phyloP scores from a whole-genome alignment of 2,888 invertebrate genomes.

The Rhyacophila evoluta region DNA sequence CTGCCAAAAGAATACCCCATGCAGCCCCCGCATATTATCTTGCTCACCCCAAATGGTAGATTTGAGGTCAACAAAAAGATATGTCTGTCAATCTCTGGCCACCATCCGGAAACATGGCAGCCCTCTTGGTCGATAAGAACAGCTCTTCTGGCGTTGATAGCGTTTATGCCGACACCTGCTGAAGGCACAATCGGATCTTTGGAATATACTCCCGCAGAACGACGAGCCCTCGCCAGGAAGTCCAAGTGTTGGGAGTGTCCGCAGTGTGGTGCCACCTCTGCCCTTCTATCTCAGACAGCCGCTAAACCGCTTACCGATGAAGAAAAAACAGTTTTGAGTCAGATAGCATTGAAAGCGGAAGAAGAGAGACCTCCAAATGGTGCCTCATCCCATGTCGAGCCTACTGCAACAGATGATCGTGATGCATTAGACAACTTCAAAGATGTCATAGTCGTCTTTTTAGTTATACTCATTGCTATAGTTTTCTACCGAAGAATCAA shows the following conservation, averaged over 20 bases:
- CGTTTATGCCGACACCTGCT: slow-evolving; percentile 93
- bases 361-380: slow-evolving; percentile 63
- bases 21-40: slow-evolving; percentile 96
- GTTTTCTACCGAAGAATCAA: slow-evolving; percentile 51
- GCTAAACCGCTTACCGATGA: slow-evolving; percentile 68
- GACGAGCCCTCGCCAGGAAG: slow-evolving; percentile 83
- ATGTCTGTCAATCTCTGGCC: slow-evolving; percentile 93
- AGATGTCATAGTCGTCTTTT: slow-evolving; percentile 48
- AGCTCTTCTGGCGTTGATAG: slow-evolving; percentile 90
- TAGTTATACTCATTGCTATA: slow-evolving; percentile 46
- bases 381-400: neutral
- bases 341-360: slow-evolving; percentile 69
- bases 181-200: slow-evolving; percentile 92
- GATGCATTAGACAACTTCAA: slow-evolving; percentile 42
- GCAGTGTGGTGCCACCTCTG: slow-evolving; percentile 65
- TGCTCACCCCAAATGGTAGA: slow-evolving; percentile 93
- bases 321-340: slow-evolving; percentile 66
- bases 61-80: slow-evolving; percentile 96
- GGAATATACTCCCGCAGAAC: slow-evolving; percentile 88
- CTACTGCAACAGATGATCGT: neutral
- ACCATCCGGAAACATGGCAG: slow-evolving; percentile 98
- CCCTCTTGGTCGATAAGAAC: slow-evolving; percentile 97
- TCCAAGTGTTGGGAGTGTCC: slow-evolving; percentile 66
- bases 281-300: slow-evolving; percentile 65
- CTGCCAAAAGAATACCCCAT: slow-evolving; percentile 96